A percentile compares a stretch with the other conserved stretches of the same genome.
Conservation (phyloP, 2,797 vertebrate species). For the Coluber constrictor region DNA sequence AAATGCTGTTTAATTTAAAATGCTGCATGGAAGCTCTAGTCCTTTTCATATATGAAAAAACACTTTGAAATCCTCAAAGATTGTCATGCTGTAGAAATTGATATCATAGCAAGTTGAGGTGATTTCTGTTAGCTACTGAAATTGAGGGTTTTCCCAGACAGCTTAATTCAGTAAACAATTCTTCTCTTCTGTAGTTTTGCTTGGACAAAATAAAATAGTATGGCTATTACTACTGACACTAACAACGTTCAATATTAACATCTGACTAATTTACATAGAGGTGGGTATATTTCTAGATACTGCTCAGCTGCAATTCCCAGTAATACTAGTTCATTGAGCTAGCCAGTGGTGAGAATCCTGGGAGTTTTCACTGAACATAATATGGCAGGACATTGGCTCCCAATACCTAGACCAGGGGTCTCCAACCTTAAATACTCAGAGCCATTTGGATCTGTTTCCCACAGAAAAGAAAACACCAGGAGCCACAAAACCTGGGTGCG, state of each 20-base stretch:
- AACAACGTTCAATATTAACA: background rate
- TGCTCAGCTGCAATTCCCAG: background rate
- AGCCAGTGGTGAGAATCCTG: background rate
- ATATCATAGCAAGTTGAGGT: background rate
- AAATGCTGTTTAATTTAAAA: background rate
- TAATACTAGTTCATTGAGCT: background rate
- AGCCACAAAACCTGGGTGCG: no score
- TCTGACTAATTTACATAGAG: background rate
- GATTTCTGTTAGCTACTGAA: background rate
- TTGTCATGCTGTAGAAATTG: background rate
- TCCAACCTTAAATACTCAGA: no score
- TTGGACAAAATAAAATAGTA: background rate
- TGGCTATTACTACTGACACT: background rate
- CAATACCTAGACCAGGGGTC: background rate
- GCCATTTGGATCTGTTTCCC: no score
- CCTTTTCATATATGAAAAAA: background rate
- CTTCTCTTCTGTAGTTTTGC: background rate
- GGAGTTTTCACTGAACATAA: background rate
- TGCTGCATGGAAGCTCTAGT: background rate
- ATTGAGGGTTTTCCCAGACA: background rate
- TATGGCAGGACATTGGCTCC: background rate
- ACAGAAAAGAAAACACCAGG: no score
- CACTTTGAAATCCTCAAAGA: background rate
- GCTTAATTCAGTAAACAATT: background rate
- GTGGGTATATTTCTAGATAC: background rate